Evolutionary conservation across 2,888 invertebrate species (phyloP).

Genomic region (Acleris laterana): DNA sequence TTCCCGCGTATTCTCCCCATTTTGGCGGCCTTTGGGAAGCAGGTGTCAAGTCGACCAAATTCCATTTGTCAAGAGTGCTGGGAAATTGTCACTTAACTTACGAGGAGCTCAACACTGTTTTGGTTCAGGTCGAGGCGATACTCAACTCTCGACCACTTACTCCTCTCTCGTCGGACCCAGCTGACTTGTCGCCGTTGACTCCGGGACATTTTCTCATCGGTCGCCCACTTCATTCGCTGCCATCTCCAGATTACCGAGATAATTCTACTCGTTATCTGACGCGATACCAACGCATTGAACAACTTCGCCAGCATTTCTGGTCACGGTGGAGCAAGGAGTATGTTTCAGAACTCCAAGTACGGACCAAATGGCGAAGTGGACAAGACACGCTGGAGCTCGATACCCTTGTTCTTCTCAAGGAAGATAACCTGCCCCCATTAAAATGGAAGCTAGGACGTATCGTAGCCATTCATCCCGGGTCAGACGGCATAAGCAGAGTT

Average conservation of each 20-base stretch:
- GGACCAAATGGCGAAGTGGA: constrained; percentile 16
- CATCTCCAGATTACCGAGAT: not conserved
- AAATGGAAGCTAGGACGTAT: constrained; percentile 25
- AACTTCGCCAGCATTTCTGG: constrained; percentile 31
- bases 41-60: constrained; percentile 19
- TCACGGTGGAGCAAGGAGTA: not conserved
- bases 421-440: constrained; percentile 8
- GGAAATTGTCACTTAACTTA: constrained; percentile 40
- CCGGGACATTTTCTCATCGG: constrained; percentile 41
- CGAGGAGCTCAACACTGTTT: constrained; percentile 40
- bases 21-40: constrained; percentile 15
- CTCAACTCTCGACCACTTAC: constrained; percentile 41
- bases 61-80: constrained; percentile 37
- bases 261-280: not conserved
- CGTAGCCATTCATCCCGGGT: not conserved
- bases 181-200: constrained; percentile 35
- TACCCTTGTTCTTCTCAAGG: constrained; percentile 5
- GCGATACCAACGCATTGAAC: constrained; percentile 16
- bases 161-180: constrained; percentile 22
- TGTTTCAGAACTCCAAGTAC: constrained; percentile 4
- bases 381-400: too few relatives aligned
- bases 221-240: too few relatives aligned
- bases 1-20: constrained; percentile 39
- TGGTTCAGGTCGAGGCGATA: constrained; percentile 41
- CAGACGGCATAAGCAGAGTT: constrained; percentile 1